Conservation (phyloP, 2,797 vertebrate species). For the Buphagus erythrorhynchus region DNA sequence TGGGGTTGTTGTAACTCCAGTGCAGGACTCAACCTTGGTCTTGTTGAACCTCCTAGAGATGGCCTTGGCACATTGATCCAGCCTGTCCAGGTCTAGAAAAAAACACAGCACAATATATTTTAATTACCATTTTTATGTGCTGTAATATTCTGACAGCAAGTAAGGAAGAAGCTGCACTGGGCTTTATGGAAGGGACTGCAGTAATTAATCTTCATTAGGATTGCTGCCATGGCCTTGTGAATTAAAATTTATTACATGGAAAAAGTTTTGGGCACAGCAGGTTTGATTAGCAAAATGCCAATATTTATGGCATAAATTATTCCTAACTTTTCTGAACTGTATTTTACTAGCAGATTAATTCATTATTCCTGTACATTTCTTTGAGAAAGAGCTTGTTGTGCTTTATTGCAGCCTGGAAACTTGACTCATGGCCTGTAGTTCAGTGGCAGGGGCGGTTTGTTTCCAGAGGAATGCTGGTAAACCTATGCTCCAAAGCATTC, state of each 20-base stretch:
- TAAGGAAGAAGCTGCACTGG: conserved; percentile 61
- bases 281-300: conserved; percentile 68
- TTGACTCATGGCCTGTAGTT: background rate
- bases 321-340: conserved; percentile 45
- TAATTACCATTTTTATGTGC: conserved; percentile 43
- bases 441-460: background rate
- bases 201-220: conserved; percentile 81
- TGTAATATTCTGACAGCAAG: conserved; percentile 53
- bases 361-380: conserved; percentile 37
- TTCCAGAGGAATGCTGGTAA: background rate
- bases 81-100: background rate
- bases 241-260: conserved; percentile 74
- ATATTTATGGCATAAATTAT: conserved; percentile 50
- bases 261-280: conserved; percentile 58
- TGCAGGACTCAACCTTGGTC: accelerated
- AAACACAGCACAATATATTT: conserved; percentile 50
- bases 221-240: conserved; percentile 64
- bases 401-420: background rate
- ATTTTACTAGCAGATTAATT: conserved; percentile 43
- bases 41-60: background rate
- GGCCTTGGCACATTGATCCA: background rate
- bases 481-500: background rate
- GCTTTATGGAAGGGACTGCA: conserved; percentile 67
- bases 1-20: background rate
- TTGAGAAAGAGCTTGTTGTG: background rate